Evolutionary conservation across 2,797 vertebrate genomes (phyloP).

Genomic region (Meriones psammophilus): DNA sequence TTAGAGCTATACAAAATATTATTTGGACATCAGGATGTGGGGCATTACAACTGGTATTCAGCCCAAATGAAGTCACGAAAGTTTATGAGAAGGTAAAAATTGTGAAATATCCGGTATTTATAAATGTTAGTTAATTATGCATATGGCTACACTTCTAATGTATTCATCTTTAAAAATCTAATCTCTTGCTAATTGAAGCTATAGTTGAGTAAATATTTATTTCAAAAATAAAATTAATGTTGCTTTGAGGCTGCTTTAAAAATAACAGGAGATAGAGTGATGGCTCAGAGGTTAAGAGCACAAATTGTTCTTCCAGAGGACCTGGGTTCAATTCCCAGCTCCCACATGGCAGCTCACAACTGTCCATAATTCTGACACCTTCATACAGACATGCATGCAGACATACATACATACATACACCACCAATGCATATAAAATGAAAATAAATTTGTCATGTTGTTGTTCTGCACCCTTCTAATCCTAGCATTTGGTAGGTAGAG

Average conservation of each 20-base stretch:
- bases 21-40: slow-evolving; percentile 99
- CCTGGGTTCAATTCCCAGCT: no score
- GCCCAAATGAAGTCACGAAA: slow-evolving; percentile 99
- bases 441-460: no score
- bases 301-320: no score
- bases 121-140: slow-evolving; percentile 53
- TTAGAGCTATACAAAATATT: slow-evolving; percentile 98
- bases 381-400: no score
- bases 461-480: no score
- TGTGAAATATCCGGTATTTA: slow-evolving; percentile 35
- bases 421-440: no score
- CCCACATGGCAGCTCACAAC: no score
- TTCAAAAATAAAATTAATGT: slow-evolving; percentile 58
- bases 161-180: slow-evolving; percentile 32
- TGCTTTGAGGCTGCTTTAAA: slow-evolving; percentile 18
- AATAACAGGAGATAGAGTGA: background rate
- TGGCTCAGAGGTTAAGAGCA: no score
- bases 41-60: slow-evolving; percentile 97
- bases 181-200: slow-evolving; percentile 13
- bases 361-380: no score
- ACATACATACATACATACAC: no score
- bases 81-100: slow-evolving; percentile 98
- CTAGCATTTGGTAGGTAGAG: no score
- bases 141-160: background rate
- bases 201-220: background rate